These are phyloP conservation scores for Pseudomyrmex pallidus DNA, from an alignment of 1,140 invertebrate genomes.

Conservation along the genomic window DNA sequence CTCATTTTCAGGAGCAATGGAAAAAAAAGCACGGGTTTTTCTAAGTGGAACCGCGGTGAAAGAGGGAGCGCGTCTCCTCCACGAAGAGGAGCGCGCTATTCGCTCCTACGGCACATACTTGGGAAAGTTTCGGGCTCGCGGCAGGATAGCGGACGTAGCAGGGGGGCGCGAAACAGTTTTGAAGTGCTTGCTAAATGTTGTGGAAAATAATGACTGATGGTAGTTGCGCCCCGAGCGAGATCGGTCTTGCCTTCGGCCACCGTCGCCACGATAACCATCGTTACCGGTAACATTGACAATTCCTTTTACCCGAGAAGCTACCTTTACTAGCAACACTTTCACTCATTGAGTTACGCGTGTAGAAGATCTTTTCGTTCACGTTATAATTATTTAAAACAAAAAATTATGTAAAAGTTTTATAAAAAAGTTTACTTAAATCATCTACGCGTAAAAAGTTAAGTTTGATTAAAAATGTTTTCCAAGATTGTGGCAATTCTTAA, in stretches of 20 bases:
- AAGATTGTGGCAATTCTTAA: neutral
- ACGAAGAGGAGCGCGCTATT: slow-evolving; percentile 61
- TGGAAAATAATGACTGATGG: slow-evolving; percentile 85
- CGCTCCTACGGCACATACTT: slow-evolving; percentile 82
- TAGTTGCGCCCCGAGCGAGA: slow-evolving; percentile 65
- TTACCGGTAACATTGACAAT: slow-evolving; percentile 66
- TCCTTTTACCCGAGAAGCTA: slow-evolving; percentile 51
- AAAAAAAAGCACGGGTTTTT: slow-evolving; percentile 68
- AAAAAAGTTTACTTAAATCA: neutral
- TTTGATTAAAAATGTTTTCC: neutral
- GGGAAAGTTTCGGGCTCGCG: slow-evolving; percentile 80
- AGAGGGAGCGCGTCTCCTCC: slow-evolving; percentile 14
- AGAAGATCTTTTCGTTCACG: neutral
- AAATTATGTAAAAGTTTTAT: neutral
- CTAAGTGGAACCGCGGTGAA: slow-evolving; percentile 53
- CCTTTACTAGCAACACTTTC: slow-evolving; percentile 36
- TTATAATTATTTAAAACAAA: neutral
- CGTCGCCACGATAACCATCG: slow-evolving; percentile 63
- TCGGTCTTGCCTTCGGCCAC: slow-evolving; percentile 47
- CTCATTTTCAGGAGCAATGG: slow-evolving; percentile 78
- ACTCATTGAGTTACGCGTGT: slow-evolving; percentile 54
- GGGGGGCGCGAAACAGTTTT: slow-evolving; percentile 83
- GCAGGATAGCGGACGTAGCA: slow-evolving; percentile 76
- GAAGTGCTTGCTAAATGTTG: slow-evolving; percentile 85
- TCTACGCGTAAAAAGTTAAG: neutral